Evolutionary conservation across 2,113 vertebrate species (phyloP).

Genomic region (Petromus typicus): DNA sequence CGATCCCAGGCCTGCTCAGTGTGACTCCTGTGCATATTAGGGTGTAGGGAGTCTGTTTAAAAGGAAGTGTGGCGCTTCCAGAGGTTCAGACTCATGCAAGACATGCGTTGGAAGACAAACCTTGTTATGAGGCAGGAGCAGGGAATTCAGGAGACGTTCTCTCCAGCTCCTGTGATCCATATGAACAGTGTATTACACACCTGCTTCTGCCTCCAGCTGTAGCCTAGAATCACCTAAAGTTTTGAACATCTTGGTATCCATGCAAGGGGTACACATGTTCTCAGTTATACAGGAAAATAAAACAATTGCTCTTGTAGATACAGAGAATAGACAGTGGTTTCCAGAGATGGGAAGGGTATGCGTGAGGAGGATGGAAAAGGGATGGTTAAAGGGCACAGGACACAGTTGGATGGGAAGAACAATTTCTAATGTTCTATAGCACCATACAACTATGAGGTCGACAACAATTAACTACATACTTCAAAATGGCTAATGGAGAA

Average conservation of each 20-base stretch:
- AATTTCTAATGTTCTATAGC: too few species aligned
- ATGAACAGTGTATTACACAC: rapidly evolving
- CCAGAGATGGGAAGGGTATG: not conserved
- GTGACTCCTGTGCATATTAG: rapidly evolving
- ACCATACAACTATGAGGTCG: too few species aligned
- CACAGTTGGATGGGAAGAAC: too few species aligned
- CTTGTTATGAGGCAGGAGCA: rapidly evolving
- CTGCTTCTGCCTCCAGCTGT: not conserved
- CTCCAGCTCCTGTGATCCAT: not conserved
- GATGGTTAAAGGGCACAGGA: not conserved
- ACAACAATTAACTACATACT: not conserved
- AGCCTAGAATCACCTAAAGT: not conserved
- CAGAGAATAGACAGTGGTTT: not conserved
- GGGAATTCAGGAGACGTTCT: not conserved
- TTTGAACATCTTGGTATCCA: not conserved
- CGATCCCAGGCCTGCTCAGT: not conserved
- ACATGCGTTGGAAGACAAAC: not conserved
- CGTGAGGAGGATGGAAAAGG: not conserved
- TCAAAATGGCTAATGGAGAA: not conserved
- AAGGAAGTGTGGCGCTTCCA: not conserved
- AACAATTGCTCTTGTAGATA: not conserved
- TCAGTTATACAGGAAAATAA: not conserved
- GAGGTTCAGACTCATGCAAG: not conserved
- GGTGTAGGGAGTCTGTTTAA: not conserved
- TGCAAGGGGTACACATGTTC: not conserved